A percentile compares a stretch with the other conserved stretches of the same genome.
phyloP scores from a whole-genome alignment of 2,797 vertebrate species.

The Rhinoraja longicauda region DNA sequence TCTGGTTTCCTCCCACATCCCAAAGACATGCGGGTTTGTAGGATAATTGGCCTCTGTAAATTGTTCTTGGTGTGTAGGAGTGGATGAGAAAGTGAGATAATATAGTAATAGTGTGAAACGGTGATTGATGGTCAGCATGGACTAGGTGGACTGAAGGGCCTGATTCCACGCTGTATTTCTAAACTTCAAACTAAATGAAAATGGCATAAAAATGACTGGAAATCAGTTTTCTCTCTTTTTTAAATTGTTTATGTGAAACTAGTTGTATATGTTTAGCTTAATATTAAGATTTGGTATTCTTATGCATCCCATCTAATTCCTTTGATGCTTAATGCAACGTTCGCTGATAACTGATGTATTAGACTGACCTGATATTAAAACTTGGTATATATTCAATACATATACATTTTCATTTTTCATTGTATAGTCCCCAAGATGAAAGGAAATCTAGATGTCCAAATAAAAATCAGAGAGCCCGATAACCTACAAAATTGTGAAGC shows the following conservation, averaged over 20 bases:
- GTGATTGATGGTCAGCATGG: no score
- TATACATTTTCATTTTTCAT: neutral
- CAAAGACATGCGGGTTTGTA: no score
- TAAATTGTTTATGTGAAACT: neutral
- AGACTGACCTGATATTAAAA: neutral
- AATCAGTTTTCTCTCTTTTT: neutral
- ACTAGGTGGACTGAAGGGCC: no score
- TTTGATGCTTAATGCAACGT: neutral
- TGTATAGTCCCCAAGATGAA: neutral
- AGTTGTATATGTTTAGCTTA: conserved; percentile 6
- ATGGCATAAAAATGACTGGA: neutral
- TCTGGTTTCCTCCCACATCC: no score
- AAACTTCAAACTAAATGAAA: no score
- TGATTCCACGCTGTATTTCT: no score
- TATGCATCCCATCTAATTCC: neutral
- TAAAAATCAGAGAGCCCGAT: neutral
- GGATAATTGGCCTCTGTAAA: no score
- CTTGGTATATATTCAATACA: no score
- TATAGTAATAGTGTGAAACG: no score
- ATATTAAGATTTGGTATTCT: neutral
- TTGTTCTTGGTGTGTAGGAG: no score
- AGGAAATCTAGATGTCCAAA: neutral
- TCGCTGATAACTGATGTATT: conserved; percentile 10
- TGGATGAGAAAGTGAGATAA: no score
- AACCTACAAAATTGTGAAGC: neutral